Evolutionary conservation across 2,113 vertebrate genomes (phyloP).

Genomic region (Coptodon rendalli): DNA sequence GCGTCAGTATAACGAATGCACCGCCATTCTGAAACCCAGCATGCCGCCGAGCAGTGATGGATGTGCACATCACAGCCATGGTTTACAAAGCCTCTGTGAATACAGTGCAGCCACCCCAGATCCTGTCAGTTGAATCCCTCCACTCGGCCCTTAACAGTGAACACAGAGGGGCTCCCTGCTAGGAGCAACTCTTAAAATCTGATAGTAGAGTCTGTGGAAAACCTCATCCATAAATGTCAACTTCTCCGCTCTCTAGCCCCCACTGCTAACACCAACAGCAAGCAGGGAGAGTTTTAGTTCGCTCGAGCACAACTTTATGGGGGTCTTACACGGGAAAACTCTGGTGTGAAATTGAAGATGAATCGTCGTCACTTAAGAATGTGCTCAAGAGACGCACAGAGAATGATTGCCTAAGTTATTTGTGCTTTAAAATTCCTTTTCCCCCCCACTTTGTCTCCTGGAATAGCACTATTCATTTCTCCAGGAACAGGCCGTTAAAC

Average conservation of each 20-base stretch:
- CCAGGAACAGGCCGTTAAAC: conserved; percentile 18
- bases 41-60: conserved; percentile 51
- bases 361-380: conserved; percentile 60
- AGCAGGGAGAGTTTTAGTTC: conserved; percentile 19
- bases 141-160: conserved; percentile 27
- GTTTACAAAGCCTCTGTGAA: conserved; percentile 55
- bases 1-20: conserved; percentile 59
- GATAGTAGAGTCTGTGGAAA: conserved; percentile 59
- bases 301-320: conserved; percentile 35
- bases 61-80: conserved; percentile 55
- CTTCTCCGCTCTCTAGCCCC: conserved; percentile 9
- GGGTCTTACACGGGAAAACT: conserved; percentile 27
- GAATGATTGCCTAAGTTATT: conserved; percentile 44
- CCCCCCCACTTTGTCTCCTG: neutral
- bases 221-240: conserved; percentile 65
- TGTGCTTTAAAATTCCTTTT: conserved; percentile 37
- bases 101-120: conserved; percentile 39
- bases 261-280: conserved; percentile 22
- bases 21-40: conserved; percentile 37
- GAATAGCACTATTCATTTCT: conserved; percentile 22
- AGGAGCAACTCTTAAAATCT: conserved; percentile 50
- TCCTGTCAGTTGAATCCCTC: conserved; percentile 33
- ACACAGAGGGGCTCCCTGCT: conserved; percentile 30
- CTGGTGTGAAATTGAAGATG: conserved; percentile 58
- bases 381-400: conserved; percentile 4